Base-by-base conservation (phyloP, 2,113 vertebrate genomes). In the Saguinus midas region DNA sequence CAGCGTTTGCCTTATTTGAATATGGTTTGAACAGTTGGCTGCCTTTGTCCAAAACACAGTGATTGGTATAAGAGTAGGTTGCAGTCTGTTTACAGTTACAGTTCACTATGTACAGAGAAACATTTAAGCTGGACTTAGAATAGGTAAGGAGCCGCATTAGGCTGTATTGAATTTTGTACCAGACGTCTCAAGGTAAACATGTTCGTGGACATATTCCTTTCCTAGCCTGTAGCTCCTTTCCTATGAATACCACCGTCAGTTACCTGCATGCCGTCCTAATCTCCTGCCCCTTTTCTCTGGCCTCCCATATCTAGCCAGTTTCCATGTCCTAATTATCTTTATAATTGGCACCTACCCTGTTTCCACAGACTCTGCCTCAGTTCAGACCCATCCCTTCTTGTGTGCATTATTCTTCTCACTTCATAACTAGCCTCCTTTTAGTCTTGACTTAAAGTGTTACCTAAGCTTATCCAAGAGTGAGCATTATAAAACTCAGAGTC, bases 401-500 rank as follows among this genome's bases (percentile, higher is more conserved):
- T 25, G 3, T 79, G 12, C 16, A 29, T 88, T 32, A 9, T 40
- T 8, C 52, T 40, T 23, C 40, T 58, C n/a, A 40, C 29, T 81
- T 79, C 61, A 29, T 89, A 43, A 72, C 35, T 83, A 23, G 43
- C 23, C 21, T 43, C 48, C 37, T 43, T 66, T 52, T 1, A 58
- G 14, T n/a, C 72, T 81, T 80, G 2, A 83, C 40, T 68, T 27
- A 52, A 52, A 84, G 5, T 17, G 40, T 50, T 78, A 40, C 12
- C 29, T 72, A 1, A 40, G 17, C 20, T 68, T 0, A 88, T 75
- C 43, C 10, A 64, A 20, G 23, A 52, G 27, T 23, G 27, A 91
- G 18, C 2, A 27, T 91, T 37, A n/a, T 57, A 83, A 93, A 94
- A 97, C 32, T 91, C 45, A 52, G 8, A 89, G 32, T 75, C 37